Conservation (phyloP, 2,888 invertebrate genomes). For the Nymphalis polychloros region DNA sequence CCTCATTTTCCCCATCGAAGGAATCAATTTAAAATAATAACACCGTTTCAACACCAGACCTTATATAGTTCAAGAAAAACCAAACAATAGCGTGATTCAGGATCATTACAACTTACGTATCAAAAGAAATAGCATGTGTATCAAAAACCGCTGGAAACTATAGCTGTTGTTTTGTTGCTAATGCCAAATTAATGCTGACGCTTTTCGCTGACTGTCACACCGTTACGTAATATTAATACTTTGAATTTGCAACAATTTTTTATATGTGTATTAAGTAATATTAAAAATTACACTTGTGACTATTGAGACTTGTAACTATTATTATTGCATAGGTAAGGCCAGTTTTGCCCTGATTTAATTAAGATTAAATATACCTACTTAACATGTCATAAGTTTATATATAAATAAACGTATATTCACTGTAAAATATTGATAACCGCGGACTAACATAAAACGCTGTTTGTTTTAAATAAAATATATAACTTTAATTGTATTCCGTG, state of each 20-base stretch:
- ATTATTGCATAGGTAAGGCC: no score
- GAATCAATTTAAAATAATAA: constrained; percentile 12
- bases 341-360: no score
- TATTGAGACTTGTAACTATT: no score
- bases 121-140: constrained; percentile 20
- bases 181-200: constrained; percentile 22
- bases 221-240: neutral
- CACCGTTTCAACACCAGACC: constrained; percentile 1
- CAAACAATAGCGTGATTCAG: constrained; percentile 17
- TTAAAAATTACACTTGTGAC: no score
- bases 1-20: neutral
- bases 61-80: constrained; percentile 11
- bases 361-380: no score
- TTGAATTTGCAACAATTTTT: neutral
- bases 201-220: constrained; percentile 5
- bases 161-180: constrained; percentile 23
- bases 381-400: no score
- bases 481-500: neutral
- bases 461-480: neutral
- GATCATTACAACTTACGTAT: constrained; percentile 23
- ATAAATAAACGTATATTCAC: no score
- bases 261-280: no score
- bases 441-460: no score
- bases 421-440: no score
- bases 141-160: constrained; percentile 18